These are phyloP conservation scores for Chloroceryle aenea DNA, from an alignment of 2,113 vertebrate species.

Conservation along the genomic window DNA sequence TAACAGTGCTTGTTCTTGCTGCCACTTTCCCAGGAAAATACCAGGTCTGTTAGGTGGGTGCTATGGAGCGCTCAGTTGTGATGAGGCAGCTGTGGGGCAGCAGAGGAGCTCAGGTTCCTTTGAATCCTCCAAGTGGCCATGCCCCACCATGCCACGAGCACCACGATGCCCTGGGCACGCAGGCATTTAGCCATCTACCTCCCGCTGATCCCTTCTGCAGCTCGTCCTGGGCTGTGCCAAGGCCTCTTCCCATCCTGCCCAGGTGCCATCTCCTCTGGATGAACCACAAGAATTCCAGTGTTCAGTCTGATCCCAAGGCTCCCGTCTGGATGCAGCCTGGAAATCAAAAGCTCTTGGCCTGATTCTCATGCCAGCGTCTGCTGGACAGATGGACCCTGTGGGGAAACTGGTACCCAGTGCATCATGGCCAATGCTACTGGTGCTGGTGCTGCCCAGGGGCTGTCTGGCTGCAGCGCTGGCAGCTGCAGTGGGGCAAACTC, in stretches of 20 bases:
- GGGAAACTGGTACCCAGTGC: neutral
- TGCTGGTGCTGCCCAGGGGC: neutral
- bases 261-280: neutral
- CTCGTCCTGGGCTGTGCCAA: neutral
- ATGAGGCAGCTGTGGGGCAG: neutral
- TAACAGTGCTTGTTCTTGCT: too few relatives aligned
- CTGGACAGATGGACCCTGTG: neutral
- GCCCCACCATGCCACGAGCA: neutral
- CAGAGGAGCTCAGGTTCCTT: neutral
- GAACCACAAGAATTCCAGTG: rapidly evolving
- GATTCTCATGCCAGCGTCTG: neutral
- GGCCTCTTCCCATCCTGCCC: neutral
- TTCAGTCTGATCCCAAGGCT: neutral
- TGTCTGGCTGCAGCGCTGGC: neutral
- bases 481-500: neutral
- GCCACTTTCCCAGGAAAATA: neutral
- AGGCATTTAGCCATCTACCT: too few relatives aligned
- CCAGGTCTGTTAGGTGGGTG: neutral
- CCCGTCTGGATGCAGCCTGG: neutral
- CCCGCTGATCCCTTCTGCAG: too few relatives aligned
- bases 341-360: neutral
- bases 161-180: rapidly evolving
- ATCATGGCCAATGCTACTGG: neutral
- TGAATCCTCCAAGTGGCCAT: neutral
- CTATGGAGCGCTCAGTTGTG: rapidly evolving